Evolutionary conservation across 2,888 invertebrate genomes (phyloP).

Genomic region (Rhamnusium bicolor): DNA sequence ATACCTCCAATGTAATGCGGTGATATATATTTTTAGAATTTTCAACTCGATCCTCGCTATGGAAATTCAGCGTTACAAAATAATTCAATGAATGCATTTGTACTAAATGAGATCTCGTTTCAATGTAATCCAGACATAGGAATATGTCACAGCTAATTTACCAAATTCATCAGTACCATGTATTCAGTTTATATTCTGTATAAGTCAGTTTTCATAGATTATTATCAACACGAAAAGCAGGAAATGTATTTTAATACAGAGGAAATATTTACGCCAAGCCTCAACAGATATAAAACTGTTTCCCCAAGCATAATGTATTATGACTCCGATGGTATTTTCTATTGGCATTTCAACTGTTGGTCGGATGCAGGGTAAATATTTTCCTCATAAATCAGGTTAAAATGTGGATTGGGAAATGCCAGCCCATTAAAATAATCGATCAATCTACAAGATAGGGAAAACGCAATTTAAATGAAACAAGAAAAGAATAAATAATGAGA

Average conservation of each 20-base stretch:
- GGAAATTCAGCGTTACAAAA: not conserved
- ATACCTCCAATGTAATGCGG: not conserved
- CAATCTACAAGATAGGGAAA: not conserved
- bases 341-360: not conserved
- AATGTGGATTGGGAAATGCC: conserved; percentile 6
- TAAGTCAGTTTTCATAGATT: not conserved
- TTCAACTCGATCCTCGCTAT: not conserved
- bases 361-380: not conserved
- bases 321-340: not conserved
- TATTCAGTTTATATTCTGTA: not conserved
- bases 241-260: not conserved
- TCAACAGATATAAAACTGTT: not conserved
- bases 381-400: conserved; percentile 16
- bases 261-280: not conserved
- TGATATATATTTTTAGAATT: not conserved
- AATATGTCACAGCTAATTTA: not conserved
- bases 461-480: not conserved
- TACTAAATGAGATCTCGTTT: not conserved
- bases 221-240: not conserved
- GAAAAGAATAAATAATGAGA: not conserved
- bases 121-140: not conserved
- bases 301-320: not conserved
- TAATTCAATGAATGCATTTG: not conserved
- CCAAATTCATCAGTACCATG: not conserved
- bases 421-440: conserved; percentile 22